Evolutionary conservation across 2,113 vertebrate species (phyloP).

Genomic region (Saimiri boliviensis): DNA sequence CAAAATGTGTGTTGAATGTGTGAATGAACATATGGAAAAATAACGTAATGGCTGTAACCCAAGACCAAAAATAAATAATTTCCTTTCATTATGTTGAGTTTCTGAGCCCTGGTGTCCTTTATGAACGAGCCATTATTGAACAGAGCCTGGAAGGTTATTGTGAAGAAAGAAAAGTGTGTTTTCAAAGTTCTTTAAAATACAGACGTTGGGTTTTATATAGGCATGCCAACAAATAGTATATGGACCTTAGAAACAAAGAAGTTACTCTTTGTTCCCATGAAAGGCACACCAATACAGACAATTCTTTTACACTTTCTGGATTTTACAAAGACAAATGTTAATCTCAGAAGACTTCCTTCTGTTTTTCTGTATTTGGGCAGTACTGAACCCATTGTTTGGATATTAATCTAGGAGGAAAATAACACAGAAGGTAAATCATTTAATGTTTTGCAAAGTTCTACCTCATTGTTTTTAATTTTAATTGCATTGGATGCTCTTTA

Average conservation of each 20-base stretch:
- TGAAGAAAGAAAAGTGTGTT: constrained; percentile 34
- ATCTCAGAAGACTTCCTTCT: not conserved
- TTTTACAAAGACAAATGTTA: not conserved
- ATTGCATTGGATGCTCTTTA: not conserved
- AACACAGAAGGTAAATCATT: not conserved
- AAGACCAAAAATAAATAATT: not conserved
- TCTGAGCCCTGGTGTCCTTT: not conserved
- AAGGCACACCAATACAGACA: not conserved
- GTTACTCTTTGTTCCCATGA: not conserved
- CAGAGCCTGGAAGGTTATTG: not conserved
- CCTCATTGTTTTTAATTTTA: not conserved
- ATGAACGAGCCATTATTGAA: not conserved
- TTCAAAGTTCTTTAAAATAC: constrained; percentile 45
- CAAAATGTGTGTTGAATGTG: not conserved
- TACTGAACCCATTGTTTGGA: constrained; percentile 4
- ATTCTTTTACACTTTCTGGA: not conserved
- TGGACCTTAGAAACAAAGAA: not conserved
- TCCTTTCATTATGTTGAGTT: not conserved
- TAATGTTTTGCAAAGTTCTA: not conserved
- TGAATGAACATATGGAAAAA: not conserved
- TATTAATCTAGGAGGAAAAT: constrained; percentile 9
- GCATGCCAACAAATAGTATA: not conserved
- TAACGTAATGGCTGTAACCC: not conserved
- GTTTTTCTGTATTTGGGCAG: constrained; percentile 14
- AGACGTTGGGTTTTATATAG: not conserved